Evolutionary conservation across 1,140 invertebrate genomes (phyloP).

Genomic region (Drosophila arizonae): DNA sequence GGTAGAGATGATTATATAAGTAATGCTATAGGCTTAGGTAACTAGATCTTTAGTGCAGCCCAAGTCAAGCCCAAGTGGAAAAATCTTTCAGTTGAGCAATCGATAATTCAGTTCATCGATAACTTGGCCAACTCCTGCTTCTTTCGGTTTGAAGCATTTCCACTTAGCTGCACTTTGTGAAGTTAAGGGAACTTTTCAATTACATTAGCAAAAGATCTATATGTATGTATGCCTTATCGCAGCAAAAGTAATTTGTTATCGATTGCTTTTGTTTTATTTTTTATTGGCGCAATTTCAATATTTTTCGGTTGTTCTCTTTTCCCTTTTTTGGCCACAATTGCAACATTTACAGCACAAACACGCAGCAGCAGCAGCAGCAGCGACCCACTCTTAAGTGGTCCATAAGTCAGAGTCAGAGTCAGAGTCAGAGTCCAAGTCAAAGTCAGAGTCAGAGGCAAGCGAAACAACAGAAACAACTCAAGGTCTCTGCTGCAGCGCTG

Average conservation of each 20-base stretch:
- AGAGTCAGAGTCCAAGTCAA: constrained; percentile 46
- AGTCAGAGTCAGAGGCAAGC: constrained; percentile 15
- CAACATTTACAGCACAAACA: constrained; percentile 38
- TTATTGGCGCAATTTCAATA: constrained; percentile 40
- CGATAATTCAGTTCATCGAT: not conserved
- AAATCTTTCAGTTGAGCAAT: too few species aligned
- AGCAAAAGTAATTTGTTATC: not conserved
- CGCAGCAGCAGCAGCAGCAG: not conserved
- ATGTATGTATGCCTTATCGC: too few species aligned
- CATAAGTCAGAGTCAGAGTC: constrained; percentile 53
- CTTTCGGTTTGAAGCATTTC: too few species aligned
- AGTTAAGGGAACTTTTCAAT: too few species aligned
- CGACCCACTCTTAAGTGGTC: constrained; percentile 22
- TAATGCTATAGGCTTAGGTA: too few species aligned
- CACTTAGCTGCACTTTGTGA: too few species aligned
- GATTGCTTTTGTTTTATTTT: constrained; percentile 15
- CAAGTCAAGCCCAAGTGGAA: too few species aligned
- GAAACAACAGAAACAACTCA: constrained; percentile 24
- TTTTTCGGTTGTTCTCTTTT: constrained; percentile 6
- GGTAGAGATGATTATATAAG: too few species aligned
- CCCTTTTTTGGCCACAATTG: constrained; percentile 13
- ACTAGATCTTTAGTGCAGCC: too few species aligned
- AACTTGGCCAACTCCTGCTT: too few species aligned
- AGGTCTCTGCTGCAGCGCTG: constrained; percentile 38
- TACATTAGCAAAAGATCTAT: too few species aligned